Conservation (phyloP, 2,888 invertebrate genomes). For the Drosophila diplacantha region DNA sequence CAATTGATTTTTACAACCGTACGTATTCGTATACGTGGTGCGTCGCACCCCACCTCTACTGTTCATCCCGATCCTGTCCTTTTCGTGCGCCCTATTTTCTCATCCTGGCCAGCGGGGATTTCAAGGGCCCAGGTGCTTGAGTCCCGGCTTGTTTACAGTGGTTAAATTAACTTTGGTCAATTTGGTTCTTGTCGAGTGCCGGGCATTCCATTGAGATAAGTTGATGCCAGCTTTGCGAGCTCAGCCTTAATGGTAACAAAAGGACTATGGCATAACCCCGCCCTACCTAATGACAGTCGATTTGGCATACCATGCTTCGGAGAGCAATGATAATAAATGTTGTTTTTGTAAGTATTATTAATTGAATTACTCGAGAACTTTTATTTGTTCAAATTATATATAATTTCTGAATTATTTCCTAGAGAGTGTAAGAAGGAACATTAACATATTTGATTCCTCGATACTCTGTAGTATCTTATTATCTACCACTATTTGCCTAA, state of each 20-base stretch:
- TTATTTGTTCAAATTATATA: background rate
- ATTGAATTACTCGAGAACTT: background rate
- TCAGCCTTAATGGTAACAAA: slow-evolving; percentile 6
- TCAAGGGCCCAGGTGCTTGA: slow-evolving; percentile 33
- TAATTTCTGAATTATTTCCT: background rate
- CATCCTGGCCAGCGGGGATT: slow-evolving; percentile 37
- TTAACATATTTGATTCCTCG: background rate
- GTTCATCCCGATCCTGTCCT: slow-evolving; percentile 7
- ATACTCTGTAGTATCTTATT: background rate
- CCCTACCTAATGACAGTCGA: background rate
- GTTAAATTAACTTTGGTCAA: slow-evolving; percentile 73
- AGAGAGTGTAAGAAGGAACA: background rate
- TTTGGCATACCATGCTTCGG: too few species aligned
- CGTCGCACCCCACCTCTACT: slow-evolving; percentile 3
- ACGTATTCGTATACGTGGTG: slow-evolving; percentile 16
- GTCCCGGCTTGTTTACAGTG: slow-evolving; percentile 60
- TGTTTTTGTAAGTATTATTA: background rate
- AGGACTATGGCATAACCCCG: slow-evolving; percentile 16
- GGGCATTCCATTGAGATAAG: slow-evolving; percentile 39
- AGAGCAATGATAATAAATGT: too few species aligned
- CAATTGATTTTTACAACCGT: slow-evolving; percentile 62
- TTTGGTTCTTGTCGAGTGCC: slow-evolving; percentile 58
- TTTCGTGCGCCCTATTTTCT: slow-evolving; percentile 20
- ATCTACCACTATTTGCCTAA: slow-evolving; percentile 38
- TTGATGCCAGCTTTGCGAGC: slow-evolving; percentile 9